phyloP scores from a whole-genome alignment of 1,140 invertebrate genomes.

The Euura lappo region DNA sequence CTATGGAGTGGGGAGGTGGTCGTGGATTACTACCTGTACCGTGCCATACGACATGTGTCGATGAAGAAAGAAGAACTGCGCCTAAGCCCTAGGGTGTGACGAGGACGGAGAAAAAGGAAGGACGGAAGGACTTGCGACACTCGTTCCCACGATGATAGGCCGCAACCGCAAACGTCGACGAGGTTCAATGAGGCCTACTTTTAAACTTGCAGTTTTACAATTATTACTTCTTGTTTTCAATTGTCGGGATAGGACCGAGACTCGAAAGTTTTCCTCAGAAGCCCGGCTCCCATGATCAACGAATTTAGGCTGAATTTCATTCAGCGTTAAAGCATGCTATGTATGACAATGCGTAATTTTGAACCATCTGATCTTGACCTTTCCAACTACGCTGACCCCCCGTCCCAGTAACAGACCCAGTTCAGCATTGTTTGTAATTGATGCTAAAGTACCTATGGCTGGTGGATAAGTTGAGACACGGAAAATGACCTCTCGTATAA shows the following conservation, averaged over 20 bases:
- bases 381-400: neutral
- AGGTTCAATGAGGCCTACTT: slow-evolving; percentile 31
- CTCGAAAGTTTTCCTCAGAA: too few relatives aligned
- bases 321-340: too few relatives aligned
- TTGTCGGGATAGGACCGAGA: too few relatives aligned
- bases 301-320: too few relatives aligned
- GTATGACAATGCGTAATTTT: neutral
- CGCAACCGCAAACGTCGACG: neutral
- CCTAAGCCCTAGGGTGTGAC: neutral
- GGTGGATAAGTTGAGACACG: too few relatives aligned
- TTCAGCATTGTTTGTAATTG: neutral
- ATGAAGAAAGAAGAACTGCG: slow-evolving; percentile 23
- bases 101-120: slow-evolving; percentile 33
- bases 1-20: slow-evolving; percentile 25
- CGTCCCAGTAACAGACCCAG: neutral
- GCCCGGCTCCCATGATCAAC: too few relatives aligned
- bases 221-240: too few relatives aligned
- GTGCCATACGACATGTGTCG: slow-evolving; percentile 3
- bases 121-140: slow-evolving; percentile 36
- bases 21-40: slow-evolving; percentile 14
- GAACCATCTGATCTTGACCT: neutral
- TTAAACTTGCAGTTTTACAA: neutral
- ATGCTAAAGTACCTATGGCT: neutral
- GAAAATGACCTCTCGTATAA: too few relatives aligned
- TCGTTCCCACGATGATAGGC: slow-evolving; percentile 42